Conservation (phyloP, 2,888 invertebrate species). For the Pterobdella sp. region DNA sequence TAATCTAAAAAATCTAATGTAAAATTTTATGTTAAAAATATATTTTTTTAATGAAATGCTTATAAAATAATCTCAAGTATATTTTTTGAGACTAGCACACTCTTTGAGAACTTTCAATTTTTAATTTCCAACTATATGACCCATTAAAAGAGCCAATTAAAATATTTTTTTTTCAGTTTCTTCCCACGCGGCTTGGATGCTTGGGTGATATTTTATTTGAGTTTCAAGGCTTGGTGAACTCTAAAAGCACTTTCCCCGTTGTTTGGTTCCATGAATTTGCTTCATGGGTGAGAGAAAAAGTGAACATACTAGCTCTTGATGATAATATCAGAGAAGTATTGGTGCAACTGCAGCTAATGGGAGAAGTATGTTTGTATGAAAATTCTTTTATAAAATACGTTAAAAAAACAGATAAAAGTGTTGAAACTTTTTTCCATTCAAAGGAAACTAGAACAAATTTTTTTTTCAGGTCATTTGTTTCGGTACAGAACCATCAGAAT, state of each 20-base stretch:
- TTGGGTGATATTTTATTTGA: conserved; percentile 17
- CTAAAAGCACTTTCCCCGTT: conserved; percentile 59
- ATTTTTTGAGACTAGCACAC: no score
- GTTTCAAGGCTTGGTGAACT: conserved; percentile 8
- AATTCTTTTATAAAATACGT: neutral
- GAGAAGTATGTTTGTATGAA: conserved; percentile 55
- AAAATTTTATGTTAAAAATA: no score
- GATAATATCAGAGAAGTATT: conserved; percentile 60
- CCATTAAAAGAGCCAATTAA: no score
- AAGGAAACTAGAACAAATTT: neutral
- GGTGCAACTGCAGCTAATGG: conserved; percentile 61
- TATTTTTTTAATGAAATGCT: no score
- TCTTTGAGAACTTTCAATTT: no score
- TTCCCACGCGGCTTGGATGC: conserved; percentile 22
- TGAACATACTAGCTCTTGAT: conserved; percentile 63
- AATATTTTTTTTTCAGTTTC: conserved; percentile 14
- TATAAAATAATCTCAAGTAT: no score
- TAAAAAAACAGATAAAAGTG: neutral
- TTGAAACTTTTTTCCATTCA: neutral
- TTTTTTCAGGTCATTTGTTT: conserved; percentile 18
- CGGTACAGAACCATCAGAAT: conserved; percentile 12
- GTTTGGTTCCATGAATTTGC: conserved; percentile 59
- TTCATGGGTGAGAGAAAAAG: conserved; percentile 56
- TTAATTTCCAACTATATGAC: no score
- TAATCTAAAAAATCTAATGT: no score